phyloP scores from a whole-genome alignment of 2,888 invertebrate genomes.

The Neuroscelio doddi region DNA sequence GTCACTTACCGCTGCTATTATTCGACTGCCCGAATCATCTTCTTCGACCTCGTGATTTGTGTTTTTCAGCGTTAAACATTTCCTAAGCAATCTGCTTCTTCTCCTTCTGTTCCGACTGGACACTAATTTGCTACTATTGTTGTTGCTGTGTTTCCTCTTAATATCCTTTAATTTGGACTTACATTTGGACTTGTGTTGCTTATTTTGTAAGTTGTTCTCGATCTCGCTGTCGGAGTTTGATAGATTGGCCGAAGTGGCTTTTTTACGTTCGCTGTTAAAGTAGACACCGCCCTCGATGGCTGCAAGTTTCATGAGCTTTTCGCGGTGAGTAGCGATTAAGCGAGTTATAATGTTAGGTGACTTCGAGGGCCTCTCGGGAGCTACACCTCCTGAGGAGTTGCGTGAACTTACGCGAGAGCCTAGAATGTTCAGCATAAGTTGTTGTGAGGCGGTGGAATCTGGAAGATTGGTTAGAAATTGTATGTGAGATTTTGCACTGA shows the following conservation, averaged over 20 bases:
- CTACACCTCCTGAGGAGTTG: conserved; percentile 51
- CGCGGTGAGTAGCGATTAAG: conserved; percentile 81
- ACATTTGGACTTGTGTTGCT: conserved; percentile 57
- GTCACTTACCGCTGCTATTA: conserved; percentile 48
- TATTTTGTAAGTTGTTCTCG: conserved; percentile 37
- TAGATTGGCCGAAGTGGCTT: background rate
- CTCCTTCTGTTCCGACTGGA: conserved; percentile 25
- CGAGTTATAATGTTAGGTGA: conserved; percentile 82
- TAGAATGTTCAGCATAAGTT: conserved; percentile 59
- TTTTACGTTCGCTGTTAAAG: background rate
- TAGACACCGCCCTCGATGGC: conserved; percentile 54
- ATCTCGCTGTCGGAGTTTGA: conserved; percentile 44
- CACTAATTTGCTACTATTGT: conserved; percentile 28
- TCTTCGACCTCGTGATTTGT: conserved; percentile 23
- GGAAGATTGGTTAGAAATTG: no score
- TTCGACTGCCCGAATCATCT: conserved; percentile 50
- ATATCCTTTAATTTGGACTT: conserved; percentile 56
- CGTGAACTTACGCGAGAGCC: conserved; percentile 54
- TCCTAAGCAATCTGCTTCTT: conserved; percentile 26
- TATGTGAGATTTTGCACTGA: no score
- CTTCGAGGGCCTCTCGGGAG: conserved; percentile 65
- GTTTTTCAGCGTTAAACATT: conserved; percentile 23
- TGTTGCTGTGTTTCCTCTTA: conserved; percentile 58
- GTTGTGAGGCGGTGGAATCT: conserved; percentile 61
- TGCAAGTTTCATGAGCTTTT: conserved; percentile 78